phyloP scores from a whole-genome alignment of 1,140 invertebrate genomes.

The Galendromus occidentalis region DNA sequence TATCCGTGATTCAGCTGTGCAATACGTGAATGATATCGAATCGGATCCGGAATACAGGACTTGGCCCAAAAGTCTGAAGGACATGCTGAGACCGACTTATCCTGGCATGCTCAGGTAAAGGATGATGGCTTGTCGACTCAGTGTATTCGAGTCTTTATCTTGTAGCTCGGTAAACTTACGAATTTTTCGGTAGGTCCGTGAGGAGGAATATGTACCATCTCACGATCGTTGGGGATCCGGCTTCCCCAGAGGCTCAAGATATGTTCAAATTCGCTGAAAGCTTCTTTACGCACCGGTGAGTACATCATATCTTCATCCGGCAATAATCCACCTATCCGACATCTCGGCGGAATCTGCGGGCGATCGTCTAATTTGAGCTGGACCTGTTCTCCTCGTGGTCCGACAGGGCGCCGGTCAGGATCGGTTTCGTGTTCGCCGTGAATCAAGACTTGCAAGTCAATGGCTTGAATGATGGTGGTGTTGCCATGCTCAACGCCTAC shows the following conservation, averaged over 20 bases:
- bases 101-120: constrained; percentile 85
- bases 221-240: constrained; percentile 70
- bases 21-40: constrained; percentile 90
- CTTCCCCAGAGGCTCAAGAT: constrained; percentile 42
- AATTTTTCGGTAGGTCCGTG: constrained; percentile 31
- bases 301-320: constrained; percentile 34
- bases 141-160: constrained; percentile 23
- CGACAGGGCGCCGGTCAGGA: constrained; percentile 29
- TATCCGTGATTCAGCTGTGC: constrained; percentile 69
- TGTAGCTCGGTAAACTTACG: no score
- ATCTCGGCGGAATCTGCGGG: neutral
- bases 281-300: constrained; percentile 52
- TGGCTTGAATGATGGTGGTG: constrained; percentile 46
- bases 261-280: constrained; percentile 72
- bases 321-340: neutral
- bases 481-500: constrained; percentile 72
- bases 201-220: constrained; percentile 85
- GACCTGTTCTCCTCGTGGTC: neutral
- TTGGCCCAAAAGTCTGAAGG: constrained; percentile 70
- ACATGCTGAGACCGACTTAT: constrained; percentile 79
- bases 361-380: neutral
- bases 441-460: constrained; percentile 37
- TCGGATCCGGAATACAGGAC: constrained; percentile 59
- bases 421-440: constrained; percentile 73
- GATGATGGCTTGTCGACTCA: no score